Percentiles rank a stretch among this genome's conserved stretches.
These are phyloP conservation scores for Montipora sp. DNA, from an alignment of 64 coral and sea anemone genomes.

Conservation along the genomic window DNA sequence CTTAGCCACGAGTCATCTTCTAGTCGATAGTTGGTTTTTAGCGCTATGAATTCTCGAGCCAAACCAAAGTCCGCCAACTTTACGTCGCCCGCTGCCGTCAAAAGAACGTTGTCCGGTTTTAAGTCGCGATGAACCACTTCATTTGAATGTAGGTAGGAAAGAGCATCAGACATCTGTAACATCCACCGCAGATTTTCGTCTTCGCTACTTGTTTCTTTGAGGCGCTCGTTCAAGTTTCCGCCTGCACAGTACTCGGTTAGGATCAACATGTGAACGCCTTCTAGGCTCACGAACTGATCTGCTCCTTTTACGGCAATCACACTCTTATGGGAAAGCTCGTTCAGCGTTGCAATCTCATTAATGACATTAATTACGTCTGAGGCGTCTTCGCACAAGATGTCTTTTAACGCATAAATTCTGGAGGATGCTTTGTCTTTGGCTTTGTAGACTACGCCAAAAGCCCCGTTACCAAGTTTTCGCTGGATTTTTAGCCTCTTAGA, in stretches of 20 bases:
- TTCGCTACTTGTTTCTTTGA: background rate
- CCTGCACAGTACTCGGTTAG: constrained; percentile 48
- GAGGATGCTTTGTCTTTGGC: background rate
- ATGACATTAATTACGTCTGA: background rate
- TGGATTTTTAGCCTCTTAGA: background rate
- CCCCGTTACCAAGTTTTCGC: background rate
- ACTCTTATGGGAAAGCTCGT: background rate
- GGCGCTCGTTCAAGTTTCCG: constrained; percentile 43
- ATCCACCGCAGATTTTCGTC: constrained; percentile 10
- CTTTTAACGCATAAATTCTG: constrained; percentile 14
- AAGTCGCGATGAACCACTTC: constrained; percentile 49
- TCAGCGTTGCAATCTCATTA: background rate
- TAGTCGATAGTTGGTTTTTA: background rate
- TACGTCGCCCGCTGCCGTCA: background rate
- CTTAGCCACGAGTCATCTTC: background rate
- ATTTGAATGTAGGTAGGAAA: background rate
- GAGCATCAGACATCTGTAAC: constrained; percentile 12
- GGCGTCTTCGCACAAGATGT: background rate
- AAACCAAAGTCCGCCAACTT: constrained; percentile 57
- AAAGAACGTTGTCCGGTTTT: constrained; percentile 53
- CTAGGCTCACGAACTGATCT: background rate
- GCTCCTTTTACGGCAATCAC: background rate
- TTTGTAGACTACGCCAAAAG: background rate
- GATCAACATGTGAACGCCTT: background rate
- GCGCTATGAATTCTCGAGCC: constrained; percentile 27